Evolutionary conservation across 2,113 vertebrate species (phyloP), one percentile per base, ranked within the genome.

Genomic region (Paratilapia polleni): DNA sequence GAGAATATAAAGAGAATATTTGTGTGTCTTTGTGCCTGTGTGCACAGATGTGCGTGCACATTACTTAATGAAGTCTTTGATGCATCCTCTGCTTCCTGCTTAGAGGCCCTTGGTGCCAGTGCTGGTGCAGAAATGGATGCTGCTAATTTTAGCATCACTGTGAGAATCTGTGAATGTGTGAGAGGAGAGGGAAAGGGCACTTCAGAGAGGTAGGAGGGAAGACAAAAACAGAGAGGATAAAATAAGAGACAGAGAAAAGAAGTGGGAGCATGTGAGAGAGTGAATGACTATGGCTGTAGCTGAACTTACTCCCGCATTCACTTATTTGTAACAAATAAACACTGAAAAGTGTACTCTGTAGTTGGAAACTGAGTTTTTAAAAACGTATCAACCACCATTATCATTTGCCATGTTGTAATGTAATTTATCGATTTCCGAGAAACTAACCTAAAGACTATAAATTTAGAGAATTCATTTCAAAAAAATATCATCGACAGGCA

Each of bases 41-140:
- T n/a, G 63, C 34, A 17, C 57, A 26, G 52, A 8, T 54, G 83
- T 88, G 88, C 73, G n/a, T 63, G 81, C 59, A 66, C 80, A 81
- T 85, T 85, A 91, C 81, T 91, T 94, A 92, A 94, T 94, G 85
- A 94, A 91, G 88, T 89, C 90, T 91, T 94, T 94, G 91, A 94
- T 94, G 92, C 91, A 92, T 93, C 86, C 76, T 84, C 81, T 88
- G 81, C 83, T 91, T 89, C 86, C 81, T 89, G 90, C 92, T 94
- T 61, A 1, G 75, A 91, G 90, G 92, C 89, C 64, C 89, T 77
- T 74, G 70, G 83, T 91, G 89, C 85, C 76, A 58, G 81, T 74
- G 84, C 81, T 87, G 81, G 85, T 88, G 86, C 83, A 91, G 81
- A 88, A 93, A 93, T 76, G 87, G 90, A 84, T 91, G 88, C 82